These are phyloP conservation scores for Psix sp. DNA, from an alignment of 1,140 invertebrate genomes.

Conservation along the genomic window DNA sequence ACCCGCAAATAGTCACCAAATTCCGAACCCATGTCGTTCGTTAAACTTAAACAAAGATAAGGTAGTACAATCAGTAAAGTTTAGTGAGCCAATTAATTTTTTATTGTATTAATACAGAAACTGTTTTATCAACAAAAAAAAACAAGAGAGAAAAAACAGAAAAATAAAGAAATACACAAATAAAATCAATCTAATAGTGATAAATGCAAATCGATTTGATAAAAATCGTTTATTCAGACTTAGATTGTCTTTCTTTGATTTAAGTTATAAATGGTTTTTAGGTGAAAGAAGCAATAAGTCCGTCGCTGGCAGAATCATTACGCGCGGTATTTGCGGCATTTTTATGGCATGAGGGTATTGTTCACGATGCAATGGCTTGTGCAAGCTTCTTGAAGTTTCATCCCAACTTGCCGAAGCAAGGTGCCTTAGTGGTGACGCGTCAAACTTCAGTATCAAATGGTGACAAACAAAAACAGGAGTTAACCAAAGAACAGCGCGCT, in stretches of 20 bases:
- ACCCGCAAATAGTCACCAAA: slow-evolving; percentile 76
- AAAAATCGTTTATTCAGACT: too few relatives aligned
- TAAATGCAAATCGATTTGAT: too few relatives aligned
- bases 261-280: slow-evolving; percentile 38
- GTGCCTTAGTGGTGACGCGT: slow-evolving; percentile 84
- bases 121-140: too few relatives aligned
- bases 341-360: slow-evolving; percentile 97
- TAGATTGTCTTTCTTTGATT: too few relatives aligned
- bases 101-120: too few relatives aligned
- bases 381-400: slow-evolving; percentile 97
- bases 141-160: too few relatives aligned
- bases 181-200: too few relatives aligned
- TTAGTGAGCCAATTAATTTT: too few relatives aligned
- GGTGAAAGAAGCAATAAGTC: slow-evolving; percentile 91
- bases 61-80: too few relatives aligned
- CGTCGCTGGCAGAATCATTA: slow-evolving; percentile 94
- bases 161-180: too few relatives aligned
- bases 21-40: slow-evolving; percentile 64
- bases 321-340: slow-evolving; percentile 96
- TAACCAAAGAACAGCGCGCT: slow-evolving; percentile 79
- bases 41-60: slow-evolving; percentile 72
- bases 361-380: slow-evolving; percentile 98
- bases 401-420: slow-evolving; percentile 89
- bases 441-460: slow-evolving; percentile 63
- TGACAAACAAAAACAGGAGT: slow-evolving; percentile 75